Percentiles rank a stretch among this genome's conserved stretches.
phyloP scores from a whole-genome alignment of 2,797 vertebrate species.

The Pipistrellus kuhlii region DNA sequence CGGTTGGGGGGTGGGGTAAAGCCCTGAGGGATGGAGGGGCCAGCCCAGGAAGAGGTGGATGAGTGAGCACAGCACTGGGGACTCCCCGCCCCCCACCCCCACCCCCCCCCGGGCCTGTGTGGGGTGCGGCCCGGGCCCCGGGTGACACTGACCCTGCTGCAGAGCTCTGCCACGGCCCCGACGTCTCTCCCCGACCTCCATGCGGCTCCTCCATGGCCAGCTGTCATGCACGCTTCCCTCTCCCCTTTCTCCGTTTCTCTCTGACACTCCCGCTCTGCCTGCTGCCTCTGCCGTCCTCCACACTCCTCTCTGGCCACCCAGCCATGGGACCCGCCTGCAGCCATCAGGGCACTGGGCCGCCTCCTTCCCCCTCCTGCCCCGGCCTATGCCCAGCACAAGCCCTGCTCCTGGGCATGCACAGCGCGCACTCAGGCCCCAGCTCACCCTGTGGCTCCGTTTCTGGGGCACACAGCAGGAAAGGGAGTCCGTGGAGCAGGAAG shows the following conservation, averaged over 20 bases:
- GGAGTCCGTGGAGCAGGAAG: neutral
- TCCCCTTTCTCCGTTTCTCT: neutral
- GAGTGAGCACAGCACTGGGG: neutral
- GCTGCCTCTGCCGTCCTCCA: neutral
- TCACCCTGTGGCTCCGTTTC: slow-evolving; percentile 22
- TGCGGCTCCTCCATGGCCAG: slow-evolving; percentile 45
- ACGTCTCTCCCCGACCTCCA: neutral
- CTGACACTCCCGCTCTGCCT: neutral
- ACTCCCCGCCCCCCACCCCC: neutral
- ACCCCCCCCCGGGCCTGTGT: neutral
- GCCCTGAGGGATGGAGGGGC: neutral
- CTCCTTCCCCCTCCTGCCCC: neutral
- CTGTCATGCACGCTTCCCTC: neutral
- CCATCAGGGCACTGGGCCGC: neutral
- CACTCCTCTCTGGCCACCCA: neutral
- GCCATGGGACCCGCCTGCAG: neutral
- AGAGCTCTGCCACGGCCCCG: neutral
- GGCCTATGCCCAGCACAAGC: neutral
- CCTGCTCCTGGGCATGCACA: neutral
- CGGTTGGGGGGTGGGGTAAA: neutral
- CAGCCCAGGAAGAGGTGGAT: neutral
- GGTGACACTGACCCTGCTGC: fast-evolving
- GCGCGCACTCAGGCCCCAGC: neutral
- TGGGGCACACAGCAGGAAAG: slow-evolving; percentile 61
- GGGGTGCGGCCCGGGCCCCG: neutral